Base-by-base conservation (phyloP, 2,113 vertebrate species). In the Ibidorhyncha struthersii region DNA sequence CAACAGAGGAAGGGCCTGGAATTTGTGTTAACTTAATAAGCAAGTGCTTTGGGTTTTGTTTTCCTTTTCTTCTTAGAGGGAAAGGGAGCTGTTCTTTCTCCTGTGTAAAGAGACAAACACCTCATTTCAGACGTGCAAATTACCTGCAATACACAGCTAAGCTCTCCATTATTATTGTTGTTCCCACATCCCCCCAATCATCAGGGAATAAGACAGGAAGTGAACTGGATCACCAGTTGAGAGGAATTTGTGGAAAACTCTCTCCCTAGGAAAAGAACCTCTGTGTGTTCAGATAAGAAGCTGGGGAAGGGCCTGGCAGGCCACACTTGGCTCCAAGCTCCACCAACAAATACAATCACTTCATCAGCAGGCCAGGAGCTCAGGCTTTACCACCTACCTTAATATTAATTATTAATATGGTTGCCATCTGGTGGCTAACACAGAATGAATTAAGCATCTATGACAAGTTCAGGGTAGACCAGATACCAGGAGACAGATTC, bases 401-500 rank as follows among this genome's bases (percentile, higher is more conserved):
- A 22, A 20, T 5, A 61, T 5, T 30, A 49, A 47, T 45, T 63
- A 77, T 61, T 93, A 95, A 95, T 92, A 90, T 74, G 58, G 79
- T 96, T 96, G 92, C 93, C 95, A 96, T 88, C 95, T 94, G 90
- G 85, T 74, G 93, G 88, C 76, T 95, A 86, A 65, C 32, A 55
- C n/a, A 40, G 53, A 79, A 61, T 25, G 32, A 77, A 90, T 26
- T 50, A 23, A 61, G 50, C 23, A 85, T 29, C 86, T 73, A 10
- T 8, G 14, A 22, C 3, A 36, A 82, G 22, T 18, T 85, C 65
- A 43, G n/a, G 45, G 66, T 20, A 59, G 36, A 82, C 8, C 10
- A 52, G 27, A 32, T 23, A 62, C 18, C 38, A 56, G 19, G 30
- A 78, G 38, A 45, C 38, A 43, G 38, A 30, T 38, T 69, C 23